Conservation (phyloP, 2,888 invertebrate species). For the Galerucella nymphaeae region DNA sequence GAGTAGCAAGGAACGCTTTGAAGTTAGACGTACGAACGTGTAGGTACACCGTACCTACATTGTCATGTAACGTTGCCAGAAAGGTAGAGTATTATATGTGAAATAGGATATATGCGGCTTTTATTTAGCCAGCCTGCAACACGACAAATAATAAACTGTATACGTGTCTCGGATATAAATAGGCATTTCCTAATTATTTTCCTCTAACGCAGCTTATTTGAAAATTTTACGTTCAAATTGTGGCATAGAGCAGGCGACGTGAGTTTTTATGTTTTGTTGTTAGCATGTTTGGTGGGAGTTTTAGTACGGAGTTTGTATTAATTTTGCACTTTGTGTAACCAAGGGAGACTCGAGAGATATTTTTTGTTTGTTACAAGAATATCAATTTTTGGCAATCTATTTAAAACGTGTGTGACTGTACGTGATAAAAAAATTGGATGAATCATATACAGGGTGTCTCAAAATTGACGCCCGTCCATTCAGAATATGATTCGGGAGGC, state of each 20-base stretch:
- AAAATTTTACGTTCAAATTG: constrained; percentile 26
- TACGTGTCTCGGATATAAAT: constrained; percentile 39
- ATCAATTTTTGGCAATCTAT: no score
- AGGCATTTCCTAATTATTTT: constrained; percentile 37
- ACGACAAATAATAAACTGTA: constrained; percentile 39
- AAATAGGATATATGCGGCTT: constrained; percentile 30
- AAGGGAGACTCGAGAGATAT: not conserved
- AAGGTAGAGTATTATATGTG: constrained; percentile 23
- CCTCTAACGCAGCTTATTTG: constrained; percentile 33
- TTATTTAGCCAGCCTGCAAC: constrained; percentile 34
- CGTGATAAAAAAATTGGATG: no score
- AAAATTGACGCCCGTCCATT: no score
- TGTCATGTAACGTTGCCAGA: constrained; percentile 20
- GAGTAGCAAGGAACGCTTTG: constrained; percentile 6
- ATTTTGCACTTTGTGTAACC: not conserved
- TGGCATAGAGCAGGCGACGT: not conserved
- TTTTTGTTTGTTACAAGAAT: not conserved
- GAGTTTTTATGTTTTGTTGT: not conserved
- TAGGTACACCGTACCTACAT: constrained; percentile 12
- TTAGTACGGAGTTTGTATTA: not conserved
- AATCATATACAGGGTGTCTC: no score
- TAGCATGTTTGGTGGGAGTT: constrained; percentile 11
- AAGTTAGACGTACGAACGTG: constrained; percentile 2
- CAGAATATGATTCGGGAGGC: no score
- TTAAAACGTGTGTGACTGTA: no score